Percentiles rank a stretch among this genome's conserved stretches.
Evolutionary conservation across 2,797 vertebrate genomes (phyloP).

Genomic region (Fratercula arctica): DNA sequence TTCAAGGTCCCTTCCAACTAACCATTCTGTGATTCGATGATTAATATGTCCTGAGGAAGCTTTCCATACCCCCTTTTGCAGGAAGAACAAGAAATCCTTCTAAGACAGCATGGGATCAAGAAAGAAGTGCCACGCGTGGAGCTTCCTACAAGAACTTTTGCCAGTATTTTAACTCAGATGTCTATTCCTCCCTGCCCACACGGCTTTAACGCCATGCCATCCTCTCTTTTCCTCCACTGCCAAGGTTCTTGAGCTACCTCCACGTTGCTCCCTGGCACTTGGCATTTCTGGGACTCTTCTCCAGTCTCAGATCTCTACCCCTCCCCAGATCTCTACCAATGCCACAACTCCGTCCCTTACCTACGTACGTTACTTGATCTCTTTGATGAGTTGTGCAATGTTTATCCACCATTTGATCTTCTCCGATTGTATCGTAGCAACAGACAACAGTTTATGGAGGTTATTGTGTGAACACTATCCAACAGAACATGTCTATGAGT

Average conservation of each 20-base stretch:
- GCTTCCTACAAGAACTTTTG: not conserved
- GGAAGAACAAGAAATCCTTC: not conserved
- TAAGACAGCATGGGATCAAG: not conserved
- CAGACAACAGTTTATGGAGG: constrained; percentile 2
- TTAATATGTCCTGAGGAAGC: not conserved
- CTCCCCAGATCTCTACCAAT: not conserved
- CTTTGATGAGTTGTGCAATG: constrained; percentile 40
- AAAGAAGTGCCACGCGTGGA: rapidly evolving
- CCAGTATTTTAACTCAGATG: not conserved
- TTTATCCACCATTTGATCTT: constrained; percentile 47
- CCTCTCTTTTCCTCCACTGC: not conserved
- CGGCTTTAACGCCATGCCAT: rapidly evolving
- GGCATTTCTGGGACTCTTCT: not conserved
- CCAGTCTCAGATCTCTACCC: not conserved
- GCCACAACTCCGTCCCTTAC: not conserved
- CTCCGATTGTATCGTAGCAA: constrained; percentile 49
- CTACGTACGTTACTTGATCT: not conserved
- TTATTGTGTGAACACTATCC: not conserved
- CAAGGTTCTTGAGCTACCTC: not conserved
- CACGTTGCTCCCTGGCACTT: not conserved
- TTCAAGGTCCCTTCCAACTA: not conserved
- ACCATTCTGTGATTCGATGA: not conserved
- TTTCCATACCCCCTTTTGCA: not conserved
- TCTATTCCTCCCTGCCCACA: not conserved
- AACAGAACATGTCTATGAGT: not conserved